Evolutionary conservation across 2,113 vertebrate species (phyloP).

Genomic region (Desmodus rotundus): DNA sequence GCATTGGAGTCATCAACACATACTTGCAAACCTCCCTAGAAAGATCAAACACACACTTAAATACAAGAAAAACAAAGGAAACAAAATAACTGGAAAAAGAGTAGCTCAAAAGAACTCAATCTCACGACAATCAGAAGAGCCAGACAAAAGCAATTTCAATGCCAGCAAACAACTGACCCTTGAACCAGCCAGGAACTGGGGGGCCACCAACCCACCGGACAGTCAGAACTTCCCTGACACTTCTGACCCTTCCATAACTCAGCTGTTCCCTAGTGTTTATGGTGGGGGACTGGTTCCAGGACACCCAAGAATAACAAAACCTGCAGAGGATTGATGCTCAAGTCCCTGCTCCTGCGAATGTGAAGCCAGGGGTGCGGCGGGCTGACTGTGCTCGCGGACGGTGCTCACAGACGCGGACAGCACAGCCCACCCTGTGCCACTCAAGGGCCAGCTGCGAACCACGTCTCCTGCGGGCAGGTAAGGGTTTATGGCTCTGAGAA

Average conservation of each 20-base stretch:
- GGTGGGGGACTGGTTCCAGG: background rate
- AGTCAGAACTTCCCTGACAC: background rate
- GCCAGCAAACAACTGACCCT: background rate
- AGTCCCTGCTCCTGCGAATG: background rate
- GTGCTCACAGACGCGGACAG: background rate
- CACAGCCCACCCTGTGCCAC: background rate
- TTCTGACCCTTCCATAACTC: background rate
- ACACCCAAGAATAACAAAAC: background rate
- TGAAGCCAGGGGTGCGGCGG: background rate
- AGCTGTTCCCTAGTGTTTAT: background rate
- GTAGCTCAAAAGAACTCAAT: background rate
- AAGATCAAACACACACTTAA: background rate
- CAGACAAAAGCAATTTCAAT: conserved; percentile 3
- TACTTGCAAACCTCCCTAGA: background rate
- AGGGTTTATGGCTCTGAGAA: background rate
- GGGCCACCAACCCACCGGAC: no score
- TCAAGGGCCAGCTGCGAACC: background rate
- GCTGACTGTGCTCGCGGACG: background rate
- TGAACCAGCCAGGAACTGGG: background rate
- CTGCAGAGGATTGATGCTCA: no score
- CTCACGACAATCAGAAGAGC: background rate
- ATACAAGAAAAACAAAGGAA: background rate
- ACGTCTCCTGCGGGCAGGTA: background rate
- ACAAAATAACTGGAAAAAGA: background rate
- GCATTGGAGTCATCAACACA: background rate